Conservation (phyloP, 2,797 vertebrate species). For the Anniella stebbinsi region DNA sequence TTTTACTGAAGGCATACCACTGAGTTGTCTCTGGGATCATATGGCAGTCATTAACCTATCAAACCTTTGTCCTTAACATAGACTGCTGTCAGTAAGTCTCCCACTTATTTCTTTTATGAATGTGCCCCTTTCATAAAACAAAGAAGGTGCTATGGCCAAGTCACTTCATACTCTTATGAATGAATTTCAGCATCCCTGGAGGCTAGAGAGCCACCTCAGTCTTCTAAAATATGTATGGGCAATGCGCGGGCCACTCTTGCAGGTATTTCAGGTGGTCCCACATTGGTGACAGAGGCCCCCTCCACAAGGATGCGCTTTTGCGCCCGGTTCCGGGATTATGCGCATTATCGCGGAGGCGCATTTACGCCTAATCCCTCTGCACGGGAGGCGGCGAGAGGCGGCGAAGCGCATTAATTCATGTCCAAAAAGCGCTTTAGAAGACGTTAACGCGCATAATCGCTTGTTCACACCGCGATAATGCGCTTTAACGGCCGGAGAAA, state of each 20-base stretch:
- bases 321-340: no score
- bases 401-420: no score
- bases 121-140: neutral
- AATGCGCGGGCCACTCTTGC: neutral
- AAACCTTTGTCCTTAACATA: neutral
- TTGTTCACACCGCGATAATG: no score
- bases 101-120: neutral
- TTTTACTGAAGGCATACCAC: neutral
- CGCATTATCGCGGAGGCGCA: no score
- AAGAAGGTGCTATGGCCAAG: neutral
- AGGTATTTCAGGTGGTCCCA: neutral
- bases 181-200: neutral
- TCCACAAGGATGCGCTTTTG: no score
- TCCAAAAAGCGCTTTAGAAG: no score
- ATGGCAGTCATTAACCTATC: neutral
- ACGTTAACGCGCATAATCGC: no score
- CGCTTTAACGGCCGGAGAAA: no score
- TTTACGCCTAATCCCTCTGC: no score
- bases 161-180: neutral
- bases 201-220: neutral
- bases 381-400: no score
- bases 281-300: no score
- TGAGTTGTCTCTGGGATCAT: neutral
- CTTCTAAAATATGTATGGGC: neutral
- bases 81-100: neutral